A percentile compares a stretch with the other conserved stretches of the same genome.
Evolutionary conservation across 1,140 invertebrate species (phyloP).

Genomic region (Bombus soroeensis): DNA sequence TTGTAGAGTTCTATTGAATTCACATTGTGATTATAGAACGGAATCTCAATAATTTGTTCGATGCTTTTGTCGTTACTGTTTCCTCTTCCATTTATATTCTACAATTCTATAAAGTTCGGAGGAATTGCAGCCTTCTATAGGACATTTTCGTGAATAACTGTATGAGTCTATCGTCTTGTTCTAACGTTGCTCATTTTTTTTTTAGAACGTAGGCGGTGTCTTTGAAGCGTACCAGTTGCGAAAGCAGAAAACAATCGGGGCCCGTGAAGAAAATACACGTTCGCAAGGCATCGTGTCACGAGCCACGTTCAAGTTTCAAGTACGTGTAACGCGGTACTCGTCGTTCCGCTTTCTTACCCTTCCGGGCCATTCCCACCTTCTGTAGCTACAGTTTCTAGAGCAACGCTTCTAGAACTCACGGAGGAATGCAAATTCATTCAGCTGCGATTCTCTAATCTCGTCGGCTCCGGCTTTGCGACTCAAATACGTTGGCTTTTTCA

Average conservation of each 20-base stretch:
- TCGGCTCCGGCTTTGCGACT: too few species aligned
- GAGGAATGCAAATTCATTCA: slow-evolving; percentile 33
- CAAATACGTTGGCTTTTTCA: neutral
- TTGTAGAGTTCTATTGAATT: neutral
- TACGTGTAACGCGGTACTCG: slow-evolving; percentile 67
- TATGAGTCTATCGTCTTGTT: neutral
- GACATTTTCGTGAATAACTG: neutral
- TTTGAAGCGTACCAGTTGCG: slow-evolving; percentile 8
- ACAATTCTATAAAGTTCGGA: neutral
- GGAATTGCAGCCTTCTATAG: neutral
- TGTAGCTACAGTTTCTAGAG: slow-evolving; percentile 68
- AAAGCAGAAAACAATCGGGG: slow-evolving; percentile 14
- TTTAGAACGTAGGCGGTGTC: neutral
- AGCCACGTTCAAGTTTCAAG: slow-evolving; percentile 71
- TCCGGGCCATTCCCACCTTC: slow-evolving; percentile 75
- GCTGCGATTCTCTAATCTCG: neutral
- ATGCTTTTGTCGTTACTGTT: neutral
- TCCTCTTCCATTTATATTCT: neutral
- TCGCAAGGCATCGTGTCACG: slow-evolving; percentile 44
- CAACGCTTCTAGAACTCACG: slow-evolving; percentile 25
- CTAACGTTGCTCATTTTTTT: neutral
- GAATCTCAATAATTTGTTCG: neutral
- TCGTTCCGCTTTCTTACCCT: slow-evolving; percentile 82
- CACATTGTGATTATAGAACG: neutral
- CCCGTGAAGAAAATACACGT: slow-evolving; percentile 14